These are phyloP conservation scores for Oreohelix idahoensis DNA, from an alignment of 1,140 invertebrate species.

Conservation along the genomic window DNA sequence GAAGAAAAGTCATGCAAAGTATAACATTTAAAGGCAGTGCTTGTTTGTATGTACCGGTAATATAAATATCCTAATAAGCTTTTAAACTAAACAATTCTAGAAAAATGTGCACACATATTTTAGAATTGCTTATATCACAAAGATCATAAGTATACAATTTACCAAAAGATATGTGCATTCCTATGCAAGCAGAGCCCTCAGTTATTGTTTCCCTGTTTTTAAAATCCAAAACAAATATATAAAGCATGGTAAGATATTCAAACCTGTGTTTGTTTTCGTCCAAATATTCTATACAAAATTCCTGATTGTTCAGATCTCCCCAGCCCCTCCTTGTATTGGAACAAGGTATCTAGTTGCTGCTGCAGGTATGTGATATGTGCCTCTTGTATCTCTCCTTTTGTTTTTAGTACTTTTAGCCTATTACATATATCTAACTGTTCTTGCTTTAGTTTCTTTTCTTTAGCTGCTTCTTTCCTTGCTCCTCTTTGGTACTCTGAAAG, in stretches of 20 bases:
- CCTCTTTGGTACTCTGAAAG: constrained; percentile 85
- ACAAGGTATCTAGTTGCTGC: neutral
- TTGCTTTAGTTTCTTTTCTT: constrained; percentile 76
- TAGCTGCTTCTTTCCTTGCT: constrained; percentile 80
- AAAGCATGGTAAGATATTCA: neutral
- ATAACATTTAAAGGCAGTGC: too few species aligned
- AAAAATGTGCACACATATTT: too few species aligned
- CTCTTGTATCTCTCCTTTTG: constrained; percentile 4
- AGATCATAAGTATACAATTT: too few species aligned
- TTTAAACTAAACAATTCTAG: too few species aligned
- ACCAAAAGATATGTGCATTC: too few species aligned
- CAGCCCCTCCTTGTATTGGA: neutral
- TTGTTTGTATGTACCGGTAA: too few species aligned
- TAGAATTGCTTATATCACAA: too few species aligned
- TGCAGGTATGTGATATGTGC: constrained; percentile 30
- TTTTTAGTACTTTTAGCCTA: constrained; percentile 61
- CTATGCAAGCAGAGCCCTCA: too few species aligned
- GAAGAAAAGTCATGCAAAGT: too few species aligned
- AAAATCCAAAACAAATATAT: too few species aligned
- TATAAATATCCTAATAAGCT: too few species aligned
- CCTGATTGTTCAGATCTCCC: neutral
- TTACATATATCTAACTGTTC: constrained; percentile 44
- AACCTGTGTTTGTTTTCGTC: neutral
- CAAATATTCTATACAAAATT: neutral
- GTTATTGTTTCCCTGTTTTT: too few species aligned